Conservation (phyloP, 2,113 vertebrate species). For the Tyto alba region DNA sequence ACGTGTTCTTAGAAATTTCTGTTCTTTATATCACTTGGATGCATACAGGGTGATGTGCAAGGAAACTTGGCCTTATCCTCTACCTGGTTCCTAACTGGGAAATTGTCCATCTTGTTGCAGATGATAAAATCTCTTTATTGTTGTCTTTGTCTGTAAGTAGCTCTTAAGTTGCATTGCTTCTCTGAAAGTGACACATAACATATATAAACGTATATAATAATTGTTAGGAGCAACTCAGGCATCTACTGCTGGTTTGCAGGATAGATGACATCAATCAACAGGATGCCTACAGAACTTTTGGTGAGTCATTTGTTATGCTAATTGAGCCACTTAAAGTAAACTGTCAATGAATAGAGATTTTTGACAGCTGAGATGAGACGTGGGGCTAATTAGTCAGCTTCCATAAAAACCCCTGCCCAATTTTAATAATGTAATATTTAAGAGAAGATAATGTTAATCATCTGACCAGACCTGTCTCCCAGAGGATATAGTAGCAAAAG, state of each 20-base stretch:
- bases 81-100: not conserved
- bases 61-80: not conserved
- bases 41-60: not conserved
- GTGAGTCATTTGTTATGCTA: constrained; percentile 82
- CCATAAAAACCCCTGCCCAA: constrained; percentile 43
- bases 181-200: constrained; percentile 41
- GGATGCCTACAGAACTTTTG: constrained; percentile 83
- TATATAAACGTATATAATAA: constrained; percentile 74
- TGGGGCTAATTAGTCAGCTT: constrained; percentile 69
- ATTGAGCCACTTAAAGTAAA: constrained; percentile 81
- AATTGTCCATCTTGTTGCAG: not conserved
- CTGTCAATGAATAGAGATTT: constrained; percentile 70
- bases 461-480: constrained; percentile 61
- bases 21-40: not conserved
- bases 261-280: constrained; percentile 85
- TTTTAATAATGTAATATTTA: constrained; percentile 73
- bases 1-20: not conserved
- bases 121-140: not conserved
- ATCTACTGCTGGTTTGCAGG: constrained; percentile 74
- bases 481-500: constrained; percentile 1
- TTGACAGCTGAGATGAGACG: constrained; percentile 70
- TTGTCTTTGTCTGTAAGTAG: constrained; percentile 35
- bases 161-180: constrained; percentile 1
- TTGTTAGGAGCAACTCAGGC: constrained; percentile 72
- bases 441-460: constrained; percentile 68